Evolutionary conservation across 2,113 vertebrate species (phyloP).

Genomic region (Myxocyprinus asiaticus): DNA sequence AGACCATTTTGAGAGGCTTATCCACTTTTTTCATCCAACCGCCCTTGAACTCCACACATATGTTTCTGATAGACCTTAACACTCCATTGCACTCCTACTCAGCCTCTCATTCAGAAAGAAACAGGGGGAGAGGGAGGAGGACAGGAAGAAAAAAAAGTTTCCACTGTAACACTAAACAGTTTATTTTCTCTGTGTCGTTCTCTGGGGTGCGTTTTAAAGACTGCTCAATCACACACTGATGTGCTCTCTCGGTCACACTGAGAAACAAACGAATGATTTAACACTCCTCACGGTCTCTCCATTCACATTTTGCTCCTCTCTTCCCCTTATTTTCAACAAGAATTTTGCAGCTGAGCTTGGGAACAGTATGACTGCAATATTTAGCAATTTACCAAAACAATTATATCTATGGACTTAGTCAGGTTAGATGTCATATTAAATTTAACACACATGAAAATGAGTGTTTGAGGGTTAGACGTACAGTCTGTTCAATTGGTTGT

Average conservation of each 20-base stretch:
- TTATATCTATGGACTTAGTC: no score
- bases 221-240: constrained; percentile 57
- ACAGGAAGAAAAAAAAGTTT: constrained; percentile 59
- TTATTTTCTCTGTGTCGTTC: constrained; percentile 58
- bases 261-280: constrained; percentile 42
- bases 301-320: constrained; percentile 29
- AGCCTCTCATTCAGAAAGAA: constrained; percentile 69
- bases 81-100: constrained; percentile 74
- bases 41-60: constrained; percentile 76
- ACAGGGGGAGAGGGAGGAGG: constrained; percentile 44
- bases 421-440: no score
- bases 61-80: constrained; percentile 82
- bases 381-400: background rate
- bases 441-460: no score
- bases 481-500: no score
- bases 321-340: constrained; percentile 9
- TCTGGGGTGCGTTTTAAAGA: constrained; percentile 49
- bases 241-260: constrained; percentile 49
- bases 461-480: no score
- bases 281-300: constrained; percentile 30
- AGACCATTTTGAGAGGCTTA: constrained; percentile 68
- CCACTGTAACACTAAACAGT: constrained; percentile 62
- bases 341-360: background rate
- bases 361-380: background rate
- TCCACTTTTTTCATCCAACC: constrained; percentile 61